Percentiles rank a stretch among this genome's conserved stretches.
Conservation (phyloP, 2,888 invertebrate genomes). For the Marasmarcha lunaedactyla region DNA sequence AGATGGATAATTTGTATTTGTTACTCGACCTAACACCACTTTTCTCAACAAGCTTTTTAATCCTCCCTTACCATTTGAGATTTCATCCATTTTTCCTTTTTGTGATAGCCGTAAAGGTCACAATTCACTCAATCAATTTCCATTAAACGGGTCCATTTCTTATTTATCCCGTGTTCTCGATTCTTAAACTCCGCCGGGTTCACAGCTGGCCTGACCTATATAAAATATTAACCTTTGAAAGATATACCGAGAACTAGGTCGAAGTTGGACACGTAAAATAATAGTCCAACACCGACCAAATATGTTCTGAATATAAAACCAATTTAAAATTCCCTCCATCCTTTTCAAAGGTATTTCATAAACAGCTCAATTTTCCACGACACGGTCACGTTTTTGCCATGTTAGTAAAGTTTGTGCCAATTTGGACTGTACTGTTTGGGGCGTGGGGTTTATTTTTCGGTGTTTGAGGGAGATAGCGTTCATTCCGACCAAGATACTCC, state of each 20-base stretch:
- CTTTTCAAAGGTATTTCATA: conserved; percentile 20
- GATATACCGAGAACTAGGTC: too few relatives aligned
- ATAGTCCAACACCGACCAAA: too few relatives aligned
- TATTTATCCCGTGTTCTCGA: neutral
- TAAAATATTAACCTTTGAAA: neutral
- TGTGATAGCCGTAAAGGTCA: neutral
- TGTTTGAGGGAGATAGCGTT: conserved; percentile 8
- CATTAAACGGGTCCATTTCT: neutral
- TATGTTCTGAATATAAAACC: too few relatives aligned
- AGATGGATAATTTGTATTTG: too few relatives aligned
- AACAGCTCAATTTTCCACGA: conserved; percentile 22
- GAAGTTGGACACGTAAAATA: too few relatives aligned
- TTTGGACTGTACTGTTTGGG: neutral
- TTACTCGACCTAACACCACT: too few relatives aligned
- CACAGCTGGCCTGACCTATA: neutral
- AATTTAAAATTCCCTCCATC: conserved; percentile 18
- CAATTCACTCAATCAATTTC: neutral
- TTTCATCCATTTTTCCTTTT: too few relatives aligned
- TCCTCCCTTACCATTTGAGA: too few relatives aligned
- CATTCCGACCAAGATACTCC: conserved; percentile 26
- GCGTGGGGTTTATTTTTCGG: conserved; percentile 2
- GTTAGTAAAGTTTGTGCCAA: conserved; percentile 5
- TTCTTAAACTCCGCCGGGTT: neutral
- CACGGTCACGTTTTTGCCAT: conserved; percentile 12
- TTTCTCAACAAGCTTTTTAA: too few relatives aligned